These are phyloP conservation scores for Brachionus angularis DNA, from an alignment of 1,140 invertebrate genomes.

Conservation along the genomic window DNA sequence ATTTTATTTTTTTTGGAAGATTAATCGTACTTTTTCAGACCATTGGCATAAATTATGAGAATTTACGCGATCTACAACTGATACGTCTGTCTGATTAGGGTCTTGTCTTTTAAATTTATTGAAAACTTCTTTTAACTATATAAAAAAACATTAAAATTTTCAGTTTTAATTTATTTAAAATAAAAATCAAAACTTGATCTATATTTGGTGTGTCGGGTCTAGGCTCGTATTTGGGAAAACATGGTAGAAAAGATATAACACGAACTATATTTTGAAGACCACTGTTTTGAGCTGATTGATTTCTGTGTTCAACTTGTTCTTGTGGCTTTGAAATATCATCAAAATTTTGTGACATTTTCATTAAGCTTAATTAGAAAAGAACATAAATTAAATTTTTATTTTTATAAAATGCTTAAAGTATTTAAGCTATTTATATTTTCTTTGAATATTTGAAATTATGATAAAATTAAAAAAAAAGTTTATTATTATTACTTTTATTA, in stretches of 20 bases:
- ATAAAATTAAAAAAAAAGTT: no score
- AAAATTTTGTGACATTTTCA: slow-evolving; percentile 26
- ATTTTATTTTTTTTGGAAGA: background rate
- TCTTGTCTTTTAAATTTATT: background rate
- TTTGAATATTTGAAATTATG: no score
- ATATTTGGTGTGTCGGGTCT: slow-evolving; percentile 31
- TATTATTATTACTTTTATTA: no score
- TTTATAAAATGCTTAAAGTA: background rate
- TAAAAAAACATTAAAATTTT: background rate
- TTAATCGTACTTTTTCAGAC: slow-evolving; percentile 26
- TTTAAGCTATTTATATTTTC: background rate
- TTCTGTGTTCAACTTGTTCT: slow-evolving; percentile 6
- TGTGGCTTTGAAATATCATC: slow-evolving; percentile 26
- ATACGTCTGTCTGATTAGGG: slow-evolving; percentile 32
- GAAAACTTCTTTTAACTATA: slow-evolving; percentile 16
- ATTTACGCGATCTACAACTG: slow-evolving; percentile 32
- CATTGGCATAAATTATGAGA: slow-evolving; percentile 6
- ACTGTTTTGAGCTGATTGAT: no score
- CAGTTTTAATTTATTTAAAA: background rate
- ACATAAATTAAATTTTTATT: background rate
- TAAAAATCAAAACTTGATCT: slow-evolving; percentile 6
- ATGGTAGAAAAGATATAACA: slow-evolving; percentile 13
- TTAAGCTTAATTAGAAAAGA: background rate
- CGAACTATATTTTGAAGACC: background rate
- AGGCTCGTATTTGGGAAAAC: slow-evolving; percentile 16